Conservation (phyloP, 2,797 vertebrate genomes). For the Argentina silus region DNA sequence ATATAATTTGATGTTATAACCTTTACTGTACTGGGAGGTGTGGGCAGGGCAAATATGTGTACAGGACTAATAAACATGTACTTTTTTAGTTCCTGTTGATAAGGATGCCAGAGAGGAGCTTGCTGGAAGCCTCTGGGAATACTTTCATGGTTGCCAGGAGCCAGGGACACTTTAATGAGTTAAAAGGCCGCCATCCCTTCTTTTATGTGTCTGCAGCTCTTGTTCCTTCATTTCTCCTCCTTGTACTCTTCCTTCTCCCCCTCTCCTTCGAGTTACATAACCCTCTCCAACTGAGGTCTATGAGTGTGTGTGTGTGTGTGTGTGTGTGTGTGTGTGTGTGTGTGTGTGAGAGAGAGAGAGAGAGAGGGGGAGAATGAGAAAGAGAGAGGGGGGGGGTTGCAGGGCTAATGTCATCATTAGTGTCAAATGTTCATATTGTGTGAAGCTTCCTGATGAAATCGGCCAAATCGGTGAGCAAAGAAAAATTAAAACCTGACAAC, state of each 20-base stretch:
- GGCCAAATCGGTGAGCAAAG: constrained; percentile 46
- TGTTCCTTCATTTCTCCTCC: constrained; percentile 1
- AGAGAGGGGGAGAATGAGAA: too few relatives aligned
- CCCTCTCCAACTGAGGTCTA: constrained; percentile 9
- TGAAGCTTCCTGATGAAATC: constrained; percentile 56
- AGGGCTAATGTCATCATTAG: constrained; percentile 7
- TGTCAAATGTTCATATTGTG: constrained; percentile 53
- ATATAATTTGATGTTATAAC: not conserved
- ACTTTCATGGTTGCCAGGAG: constrained; percentile 34
- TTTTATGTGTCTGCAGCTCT: constrained; percentile 20
- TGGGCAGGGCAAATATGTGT: not conserved
- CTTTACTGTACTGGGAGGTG: not conserved
- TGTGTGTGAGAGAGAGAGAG: constrained; percentile 23
- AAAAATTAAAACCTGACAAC: constrained; percentile 49
- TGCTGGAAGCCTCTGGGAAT: constrained; percentile 22
- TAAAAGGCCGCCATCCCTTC: constrained; percentile 38
- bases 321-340: constrained; percentile 18
- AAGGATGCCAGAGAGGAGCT: constrained; percentile 13
- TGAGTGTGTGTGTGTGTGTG: constrained; percentile 7
- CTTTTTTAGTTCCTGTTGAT: constrained; percentile 13
- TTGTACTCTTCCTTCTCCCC: too few relatives aligned
- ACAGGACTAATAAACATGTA: not conserved
- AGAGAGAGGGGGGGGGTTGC: too few relatives aligned
- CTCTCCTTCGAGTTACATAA: constrained; percentile 33
- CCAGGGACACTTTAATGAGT: constrained; percentile 23